Evolutionary conservation across 2,113 vertebrate genomes (phyloP).

Genomic region (Opisthocomus hoazin): DNA sequence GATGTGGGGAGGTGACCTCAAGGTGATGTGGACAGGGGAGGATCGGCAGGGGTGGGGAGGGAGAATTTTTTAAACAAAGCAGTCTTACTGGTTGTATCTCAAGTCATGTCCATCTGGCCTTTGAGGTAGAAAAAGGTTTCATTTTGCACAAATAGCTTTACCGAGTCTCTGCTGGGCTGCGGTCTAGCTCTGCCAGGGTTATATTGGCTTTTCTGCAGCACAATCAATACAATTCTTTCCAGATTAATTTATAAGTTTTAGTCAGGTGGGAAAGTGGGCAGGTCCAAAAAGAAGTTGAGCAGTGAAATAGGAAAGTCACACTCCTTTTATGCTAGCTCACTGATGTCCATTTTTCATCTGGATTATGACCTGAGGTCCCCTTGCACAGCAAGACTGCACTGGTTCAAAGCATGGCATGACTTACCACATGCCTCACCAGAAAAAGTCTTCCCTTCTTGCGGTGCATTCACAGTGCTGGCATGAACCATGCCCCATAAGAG

Average conservation of each 20-base stretch:
- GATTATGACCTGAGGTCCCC: background rate
- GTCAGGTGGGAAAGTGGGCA: background rate
- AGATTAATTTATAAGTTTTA: background rate
- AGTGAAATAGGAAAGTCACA: background rate
- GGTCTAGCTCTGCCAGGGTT: background rate
- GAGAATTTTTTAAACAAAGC: background rate
- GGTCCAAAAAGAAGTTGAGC: background rate
- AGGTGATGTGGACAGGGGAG: background rate
- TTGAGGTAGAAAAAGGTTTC: background rate
- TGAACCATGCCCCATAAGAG: background rate
- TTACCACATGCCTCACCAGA: background rate
- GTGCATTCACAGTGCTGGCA: background rate
- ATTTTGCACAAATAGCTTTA: background rate
- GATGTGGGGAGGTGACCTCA: background rate
- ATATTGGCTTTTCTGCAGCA: background rate
- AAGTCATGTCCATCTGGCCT: background rate
- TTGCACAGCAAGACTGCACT: background rate
- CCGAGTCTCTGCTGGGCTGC: background rate
- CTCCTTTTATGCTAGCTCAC: background rate
- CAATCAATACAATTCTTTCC: background rate
- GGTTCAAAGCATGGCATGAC: background rate
- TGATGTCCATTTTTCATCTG: background rate
- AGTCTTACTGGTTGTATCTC: background rate
- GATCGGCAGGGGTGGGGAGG: accelerated
- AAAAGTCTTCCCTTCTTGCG: background rate